These are phyloP conservation scores for Tapirus indicus DNA, from an alignment of 2,797 vertebrate genomes.

Conservation along the genomic window DNA sequence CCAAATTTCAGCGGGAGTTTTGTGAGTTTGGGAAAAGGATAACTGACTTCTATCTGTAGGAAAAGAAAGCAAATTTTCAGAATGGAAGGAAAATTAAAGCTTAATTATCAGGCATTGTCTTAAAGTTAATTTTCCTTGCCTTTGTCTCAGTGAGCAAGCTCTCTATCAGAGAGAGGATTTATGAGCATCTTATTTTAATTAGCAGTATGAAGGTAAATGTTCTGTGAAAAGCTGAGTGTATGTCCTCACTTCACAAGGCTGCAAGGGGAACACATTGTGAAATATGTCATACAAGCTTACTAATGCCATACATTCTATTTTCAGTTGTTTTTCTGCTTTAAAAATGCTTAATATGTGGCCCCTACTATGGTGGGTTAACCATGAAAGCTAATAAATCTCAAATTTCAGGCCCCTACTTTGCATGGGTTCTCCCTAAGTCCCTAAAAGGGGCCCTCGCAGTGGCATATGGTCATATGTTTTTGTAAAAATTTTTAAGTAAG, in stretches of 20 bases:
- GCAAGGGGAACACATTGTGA: constrained; percentile 29
- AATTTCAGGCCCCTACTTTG: background rate
- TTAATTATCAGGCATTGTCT: constrained; percentile 84
- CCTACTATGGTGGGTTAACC: background rate
- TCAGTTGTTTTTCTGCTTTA: background rate
- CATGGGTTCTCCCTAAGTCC: background rate
- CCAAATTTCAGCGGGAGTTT: background rate
- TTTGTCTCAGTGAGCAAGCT: constrained; percentile 79
- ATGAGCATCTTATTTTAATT: constrained; percentile 86
- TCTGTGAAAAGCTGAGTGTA: constrained; percentile 76
- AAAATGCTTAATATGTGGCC: background rate
- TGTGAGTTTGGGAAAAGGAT: background rate
- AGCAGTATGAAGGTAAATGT: constrained; percentile 85
- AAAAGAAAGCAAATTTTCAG: constrained; percentile 63
- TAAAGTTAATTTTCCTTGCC: constrained; percentile 84
- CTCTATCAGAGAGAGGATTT: constrained; percentile 82
- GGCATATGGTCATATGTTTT: background rate
- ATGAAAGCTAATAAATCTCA: background rate
- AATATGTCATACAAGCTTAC: constrained; percentile 25
- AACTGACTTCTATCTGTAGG: background rate
- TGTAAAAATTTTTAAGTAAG: background rate
- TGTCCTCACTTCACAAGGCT: constrained; percentile 29
- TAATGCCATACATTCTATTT: constrained; percentile 38
- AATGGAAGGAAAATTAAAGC: constrained; percentile 76
- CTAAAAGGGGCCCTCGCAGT: background rate